Conservation (phyloP, 2,888 invertebrate species). For the Neria commutata region DNA sequence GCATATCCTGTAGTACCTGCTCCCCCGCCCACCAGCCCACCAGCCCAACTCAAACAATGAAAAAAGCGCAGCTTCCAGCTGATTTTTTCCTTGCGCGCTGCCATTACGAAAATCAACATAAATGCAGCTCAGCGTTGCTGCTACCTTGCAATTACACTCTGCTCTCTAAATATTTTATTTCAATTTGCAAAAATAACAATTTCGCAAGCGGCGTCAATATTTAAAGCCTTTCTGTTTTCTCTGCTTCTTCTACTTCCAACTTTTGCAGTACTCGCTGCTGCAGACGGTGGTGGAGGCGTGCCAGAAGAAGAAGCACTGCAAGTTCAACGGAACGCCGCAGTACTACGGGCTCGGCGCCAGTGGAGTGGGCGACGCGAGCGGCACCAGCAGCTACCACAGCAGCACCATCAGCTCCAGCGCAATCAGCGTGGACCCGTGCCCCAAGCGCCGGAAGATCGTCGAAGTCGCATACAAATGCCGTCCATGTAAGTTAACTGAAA, state of each 20-base stretch:
- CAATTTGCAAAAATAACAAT: conserved; percentile 36
- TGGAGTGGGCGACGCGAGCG: conserved; percentile 57
- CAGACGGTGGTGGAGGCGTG: conserved; percentile 95
- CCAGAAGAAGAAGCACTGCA: conserved; percentile 91
- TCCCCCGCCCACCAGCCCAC: no score
- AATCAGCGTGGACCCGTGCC: conserved; percentile 76
- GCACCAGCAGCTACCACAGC: conserved; percentile 58
- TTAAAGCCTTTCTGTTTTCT: not conserved
- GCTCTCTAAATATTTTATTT: conserved; percentile 43
- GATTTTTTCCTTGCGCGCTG: no score
- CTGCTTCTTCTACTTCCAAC: conserved; percentile 19
- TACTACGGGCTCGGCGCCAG: conserved; percentile 76
- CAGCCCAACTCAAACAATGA: no score
- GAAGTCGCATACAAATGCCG: conserved; percentile 96
- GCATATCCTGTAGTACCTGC: no score
- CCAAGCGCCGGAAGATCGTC: conserved; percentile 87
- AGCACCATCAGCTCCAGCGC: conserved; percentile 54
- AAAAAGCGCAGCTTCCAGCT: no score
- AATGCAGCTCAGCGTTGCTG: no score
- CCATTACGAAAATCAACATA: no score
- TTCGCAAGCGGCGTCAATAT: not conserved
- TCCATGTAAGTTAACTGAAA: conserved; percentile 88
- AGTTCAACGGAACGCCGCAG: conserved; percentile 84
- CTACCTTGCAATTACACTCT: conserved; percentile 40
- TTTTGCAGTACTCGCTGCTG: conserved; percentile 79